These are phyloP conservation scores for Athalia cordata DNA, from an alignment of 2,888 invertebrate genomes.

Conservation along the genomic window DNA sequence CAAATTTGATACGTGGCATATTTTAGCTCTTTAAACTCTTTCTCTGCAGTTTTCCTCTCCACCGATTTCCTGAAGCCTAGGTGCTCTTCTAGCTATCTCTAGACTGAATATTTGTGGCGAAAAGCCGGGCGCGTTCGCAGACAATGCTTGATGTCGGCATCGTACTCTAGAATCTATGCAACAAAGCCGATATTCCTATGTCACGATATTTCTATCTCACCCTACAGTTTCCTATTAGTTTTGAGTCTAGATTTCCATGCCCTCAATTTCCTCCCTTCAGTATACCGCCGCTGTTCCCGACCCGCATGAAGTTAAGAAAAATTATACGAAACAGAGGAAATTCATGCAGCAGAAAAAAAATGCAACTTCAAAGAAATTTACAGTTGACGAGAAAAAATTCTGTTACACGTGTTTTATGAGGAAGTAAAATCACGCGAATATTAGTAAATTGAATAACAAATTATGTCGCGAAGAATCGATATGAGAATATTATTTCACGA, in stretches of 20 bases:
- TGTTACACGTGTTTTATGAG: no score
- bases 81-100: neutral
- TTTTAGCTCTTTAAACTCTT: neutral
- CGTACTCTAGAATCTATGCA: constrained; percentile 19
- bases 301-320: no score
- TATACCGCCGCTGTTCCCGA: no score
- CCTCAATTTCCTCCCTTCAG: no score
- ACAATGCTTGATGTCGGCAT: constrained; percentile 29
- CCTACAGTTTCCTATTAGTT: neutral
- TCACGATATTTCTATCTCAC: constrained; percentile 9
- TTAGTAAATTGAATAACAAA: no score
- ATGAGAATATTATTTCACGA: no score
- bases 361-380: no score
- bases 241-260: neutral
- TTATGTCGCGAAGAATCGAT: no score
- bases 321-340: no score
- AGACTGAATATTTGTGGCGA: constrained; percentile 27
- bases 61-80: neutral
- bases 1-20: neutral
- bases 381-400: no score
- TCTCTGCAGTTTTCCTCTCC: neutral
- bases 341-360: no score
- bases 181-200: constrained; percentile 35
- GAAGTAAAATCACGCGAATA: no score
- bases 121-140: constrained; percentile 5